These are phyloP conservation scores for Cyphomyrmex costatus DNA, from an alignment of 1,140 invertebrate genomes.

Conservation along the genomic window DNA sequence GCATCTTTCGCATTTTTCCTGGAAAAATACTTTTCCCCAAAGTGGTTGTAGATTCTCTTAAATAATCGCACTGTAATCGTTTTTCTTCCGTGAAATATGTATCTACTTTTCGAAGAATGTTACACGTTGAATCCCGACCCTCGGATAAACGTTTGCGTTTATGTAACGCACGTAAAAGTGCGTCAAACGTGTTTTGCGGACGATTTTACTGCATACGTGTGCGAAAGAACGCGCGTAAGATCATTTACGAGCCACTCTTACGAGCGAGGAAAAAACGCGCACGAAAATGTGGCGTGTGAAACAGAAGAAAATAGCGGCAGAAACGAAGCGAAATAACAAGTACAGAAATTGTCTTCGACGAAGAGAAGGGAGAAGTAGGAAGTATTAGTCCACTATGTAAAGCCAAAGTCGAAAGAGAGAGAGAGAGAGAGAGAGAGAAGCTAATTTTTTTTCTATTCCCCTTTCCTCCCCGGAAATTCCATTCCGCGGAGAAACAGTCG, in stretches of 20 bases:
- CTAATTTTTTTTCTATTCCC: constrained; percentile 12
- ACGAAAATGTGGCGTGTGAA: not conserved
- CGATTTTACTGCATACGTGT: constrained; percentile 24
- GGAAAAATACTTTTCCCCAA: not conserved
- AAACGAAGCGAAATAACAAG: constrained; percentile 11
- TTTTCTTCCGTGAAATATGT: not conserved
- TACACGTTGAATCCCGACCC: not conserved
- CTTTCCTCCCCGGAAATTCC: not conserved
- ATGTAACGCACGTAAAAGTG: constrained; percentile 35
- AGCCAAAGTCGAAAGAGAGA: not conserved
- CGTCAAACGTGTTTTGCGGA: not conserved
- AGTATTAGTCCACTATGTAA: constrained; percentile 9
- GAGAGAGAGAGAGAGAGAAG: not conserved
- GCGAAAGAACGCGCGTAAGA: not conserved
- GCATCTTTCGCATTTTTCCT: not conserved
- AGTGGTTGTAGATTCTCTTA: not conserved
- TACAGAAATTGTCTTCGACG: constrained; percentile 30
- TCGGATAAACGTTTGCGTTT: constrained; percentile 9
- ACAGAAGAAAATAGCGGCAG: constrained; percentile 4
- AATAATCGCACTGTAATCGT: not conserved
- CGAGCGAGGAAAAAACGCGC: not conserved
- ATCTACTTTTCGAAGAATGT: not conserved
- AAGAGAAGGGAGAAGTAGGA: not conserved
- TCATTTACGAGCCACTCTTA: constrained; percentile 12
- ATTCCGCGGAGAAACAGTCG: constrained; percentile 27